Evolutionary conservation across 2,797 vertebrate species (phyloP).

Genomic region (Erithacus rubecula): DNA sequence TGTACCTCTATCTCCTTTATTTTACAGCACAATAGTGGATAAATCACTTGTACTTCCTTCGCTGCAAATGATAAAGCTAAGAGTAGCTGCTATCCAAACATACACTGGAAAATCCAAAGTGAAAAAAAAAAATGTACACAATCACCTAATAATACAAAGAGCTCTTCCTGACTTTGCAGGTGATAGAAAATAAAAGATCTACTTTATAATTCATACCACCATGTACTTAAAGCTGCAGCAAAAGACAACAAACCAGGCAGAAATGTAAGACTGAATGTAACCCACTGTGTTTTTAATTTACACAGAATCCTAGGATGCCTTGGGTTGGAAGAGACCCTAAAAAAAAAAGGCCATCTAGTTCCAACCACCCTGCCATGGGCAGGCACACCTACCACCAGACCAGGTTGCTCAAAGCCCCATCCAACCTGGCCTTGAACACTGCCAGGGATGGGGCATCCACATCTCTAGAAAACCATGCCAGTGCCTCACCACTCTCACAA

Average conservation of each 20-base stretch:
- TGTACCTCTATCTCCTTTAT: slow-evolving; percentile 42
- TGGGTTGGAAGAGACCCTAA: not conserved
- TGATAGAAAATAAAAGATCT: not conserved
- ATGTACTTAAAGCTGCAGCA: not conserved
- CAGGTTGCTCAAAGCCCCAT: not conserved
- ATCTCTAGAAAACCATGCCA: not conserved
- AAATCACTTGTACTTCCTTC: slow-evolving; percentile 22
- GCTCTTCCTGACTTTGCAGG: not conserved
- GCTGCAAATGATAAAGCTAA: slow-evolving; percentile 24
- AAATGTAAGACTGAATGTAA: not conserved
- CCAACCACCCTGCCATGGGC: not conserved
- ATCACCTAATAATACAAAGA: not conserved
- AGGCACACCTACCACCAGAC: not conserved
- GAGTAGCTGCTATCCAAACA: slow-evolving; percentile 31
- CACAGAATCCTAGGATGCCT: not conserved
- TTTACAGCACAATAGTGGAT: slow-evolving; percentile 29
- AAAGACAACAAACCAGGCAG: not conserved
- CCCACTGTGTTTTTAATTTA: not conserved
- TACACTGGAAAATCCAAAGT: not conserved
- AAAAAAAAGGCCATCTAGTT: not conserved
- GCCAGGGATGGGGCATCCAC: not conserved
- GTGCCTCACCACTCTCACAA: not conserved
- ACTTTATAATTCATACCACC: not conserved
- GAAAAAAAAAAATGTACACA: not conserved
- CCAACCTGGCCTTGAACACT: not conserved